Evolutionary conservation across 1,140 invertebrate genomes (phyloP), one percentile per base, ranked within the genome.

Genomic region (Philotrypesis tridentata): DNA sequence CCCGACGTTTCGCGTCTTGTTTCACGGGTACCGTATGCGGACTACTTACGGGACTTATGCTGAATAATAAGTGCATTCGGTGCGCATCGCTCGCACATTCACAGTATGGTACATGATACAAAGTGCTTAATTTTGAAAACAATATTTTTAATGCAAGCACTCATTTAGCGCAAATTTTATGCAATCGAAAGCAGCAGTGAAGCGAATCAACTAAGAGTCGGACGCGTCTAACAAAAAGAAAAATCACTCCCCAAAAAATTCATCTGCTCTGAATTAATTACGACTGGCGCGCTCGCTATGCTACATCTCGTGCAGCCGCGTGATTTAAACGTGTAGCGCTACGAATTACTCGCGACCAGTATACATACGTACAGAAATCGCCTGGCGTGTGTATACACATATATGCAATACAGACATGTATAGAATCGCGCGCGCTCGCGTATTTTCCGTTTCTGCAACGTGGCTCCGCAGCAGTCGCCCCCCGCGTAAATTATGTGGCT

Each of bases 401-500:
- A 7, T 40, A 70, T 37, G 17, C 21, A 40, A 14, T 43, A 70
- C 65, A 5, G 33, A 43, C 25, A n/a, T 73, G n/a, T 55, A 55
- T 55, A 21, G 12, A 37, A 37, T 3, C 17, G 17, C 60, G n/a
- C 31, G 61, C 21, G 11, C 65, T 76, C 60, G n/a, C 55, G 48
- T n/a, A 65, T 76, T 76, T 74, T 43, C 5, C 17, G 29, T 73
- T 75, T 75, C 48, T 76, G 73, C 73, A 76, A 63, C 73, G 73
- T 40, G 23, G 55, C 48, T 11, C 43, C 60, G 29, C 9, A 2
- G 29, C 21, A 0, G 0, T 27, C 33, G n/a, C n/a, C n/a, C n/a
- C n/a, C n/a, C n/a, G 63, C 71, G 55, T 85, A 76, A 85, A 82
- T 85, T 73, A 85, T 83, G 79, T 81, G 29, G 55, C 79, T 65